Evolutionary conservation across 2,797 vertebrate species (phyloP).

Genomic region (Parauchenoglanis ngamensis): DNA sequence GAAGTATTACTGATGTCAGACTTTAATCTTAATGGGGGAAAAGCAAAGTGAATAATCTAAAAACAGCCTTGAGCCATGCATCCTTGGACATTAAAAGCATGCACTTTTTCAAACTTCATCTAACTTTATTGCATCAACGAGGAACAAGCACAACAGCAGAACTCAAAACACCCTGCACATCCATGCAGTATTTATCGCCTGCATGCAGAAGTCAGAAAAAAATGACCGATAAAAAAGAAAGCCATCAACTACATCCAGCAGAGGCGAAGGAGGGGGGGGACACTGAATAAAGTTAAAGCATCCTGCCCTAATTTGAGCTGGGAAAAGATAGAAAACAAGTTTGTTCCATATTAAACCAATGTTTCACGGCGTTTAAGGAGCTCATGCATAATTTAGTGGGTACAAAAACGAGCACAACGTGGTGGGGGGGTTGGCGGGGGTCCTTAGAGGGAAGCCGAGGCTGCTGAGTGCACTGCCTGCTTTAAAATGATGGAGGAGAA

Average conservation of each 20-base stretch:
- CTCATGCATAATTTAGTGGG: constrained; percentile 65
- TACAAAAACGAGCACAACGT: constrained; percentile 62
- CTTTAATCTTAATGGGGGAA: constrained; percentile 58
- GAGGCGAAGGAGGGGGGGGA: constrained; percentile 8
- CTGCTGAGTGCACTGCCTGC: constrained; percentile 60
- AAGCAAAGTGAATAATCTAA: constrained; percentile 48
- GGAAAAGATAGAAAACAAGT: constrained; percentile 59
- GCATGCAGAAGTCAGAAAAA: constrained; percentile 29
- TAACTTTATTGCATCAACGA: constrained; percentile 53
- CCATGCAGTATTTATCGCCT: constrained; percentile 39
- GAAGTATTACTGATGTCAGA: constrained; percentile 52
- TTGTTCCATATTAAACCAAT: constrained; percentile 67
- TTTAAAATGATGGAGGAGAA: constrained; percentile 62
- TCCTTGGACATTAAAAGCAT: constrained; percentile 40
- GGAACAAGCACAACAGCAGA: constrained; percentile 31
- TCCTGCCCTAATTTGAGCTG: constrained; percentile 57
- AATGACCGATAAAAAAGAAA: constrained; percentile 47
- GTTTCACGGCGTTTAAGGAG: constrained; percentile 66
- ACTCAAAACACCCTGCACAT: constrained; percentile 29
- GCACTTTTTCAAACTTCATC: constrained; percentile 46
- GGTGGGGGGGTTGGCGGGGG: constrained; percentile 42
- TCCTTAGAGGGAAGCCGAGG: constrained; percentile 53
- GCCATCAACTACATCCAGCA: constrained; percentile 50
- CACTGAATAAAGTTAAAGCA: constrained; percentile 57
- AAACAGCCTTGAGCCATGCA: constrained; percentile 37